phyloP scores from a whole-genome alignment of 2,113 vertebrate genomes.

The Ictalurus punctatus region DNA sequence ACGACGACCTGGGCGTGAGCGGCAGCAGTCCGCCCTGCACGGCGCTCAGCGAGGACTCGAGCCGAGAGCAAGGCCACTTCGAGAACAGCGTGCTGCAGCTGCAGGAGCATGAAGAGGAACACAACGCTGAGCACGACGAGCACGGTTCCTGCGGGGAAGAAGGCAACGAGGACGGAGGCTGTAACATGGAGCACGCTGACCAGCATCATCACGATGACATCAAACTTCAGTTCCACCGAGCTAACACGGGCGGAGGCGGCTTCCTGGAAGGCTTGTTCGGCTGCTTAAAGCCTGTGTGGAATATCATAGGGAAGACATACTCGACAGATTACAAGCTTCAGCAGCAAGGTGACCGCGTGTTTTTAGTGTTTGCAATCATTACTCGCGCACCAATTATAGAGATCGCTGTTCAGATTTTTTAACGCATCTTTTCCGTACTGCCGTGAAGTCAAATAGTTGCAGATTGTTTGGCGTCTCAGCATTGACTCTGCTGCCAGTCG shows the following conservation, averaged over 20 bases:
- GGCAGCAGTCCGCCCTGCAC: conserved; percentile 75
- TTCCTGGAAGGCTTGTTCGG: conserved; percentile 97
- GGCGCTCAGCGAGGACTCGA: conserved; percentile 86
- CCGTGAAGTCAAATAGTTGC: neutral
- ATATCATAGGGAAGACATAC: conserved; percentile 97
- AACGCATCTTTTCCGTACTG: neutral
- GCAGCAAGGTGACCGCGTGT: conserved; percentile 83
- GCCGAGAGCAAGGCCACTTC: conserved; percentile 84
- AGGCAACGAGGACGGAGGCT: conserved; percentile 68
- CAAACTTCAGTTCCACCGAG: conserved; percentile 91
- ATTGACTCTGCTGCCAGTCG: neutral
- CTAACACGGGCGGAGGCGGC: conserved; percentile 79
- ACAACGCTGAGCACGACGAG: conserved; percentile 68
- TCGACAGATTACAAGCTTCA: conserved; percentile 98
- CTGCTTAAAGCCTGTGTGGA: conserved; percentile 94
- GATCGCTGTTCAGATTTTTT: neutral
- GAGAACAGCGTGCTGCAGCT: conserved; percentile 97
- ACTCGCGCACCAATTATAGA: neutral
- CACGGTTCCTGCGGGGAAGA: conserved; percentile 71
- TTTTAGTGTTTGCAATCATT: neutral
- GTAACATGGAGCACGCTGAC: conserved; percentile 61
- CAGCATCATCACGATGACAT: conserved; percentile 78
- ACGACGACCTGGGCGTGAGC: conserved; percentile 63
- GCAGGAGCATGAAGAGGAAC: conserved; percentile 80
- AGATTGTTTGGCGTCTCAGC: neutral